Conservation (phyloP, 2,113 vertebrate species). For the Sander lucioperca region DNA sequence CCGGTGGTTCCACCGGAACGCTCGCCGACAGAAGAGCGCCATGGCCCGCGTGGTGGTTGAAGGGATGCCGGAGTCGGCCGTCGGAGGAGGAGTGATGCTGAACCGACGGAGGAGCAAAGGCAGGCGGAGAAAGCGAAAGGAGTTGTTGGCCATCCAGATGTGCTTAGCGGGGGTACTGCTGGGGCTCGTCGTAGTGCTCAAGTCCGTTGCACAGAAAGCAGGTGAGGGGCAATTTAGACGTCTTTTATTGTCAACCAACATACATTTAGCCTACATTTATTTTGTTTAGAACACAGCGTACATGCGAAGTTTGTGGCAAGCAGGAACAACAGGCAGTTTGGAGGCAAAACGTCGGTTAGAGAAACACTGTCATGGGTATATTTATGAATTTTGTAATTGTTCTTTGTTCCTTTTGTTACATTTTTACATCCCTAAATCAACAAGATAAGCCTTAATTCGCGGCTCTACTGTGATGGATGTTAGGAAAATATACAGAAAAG, state of each 20-base stretch:
- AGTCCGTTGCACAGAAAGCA: slow-evolving; percentile 54
- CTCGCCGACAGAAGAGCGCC: slow-evolving; percentile 50
- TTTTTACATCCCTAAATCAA: not conserved
- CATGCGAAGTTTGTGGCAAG: slow-evolving; percentile 18
- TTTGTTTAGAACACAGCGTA: not conserved
- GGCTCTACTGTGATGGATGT: not conserved
- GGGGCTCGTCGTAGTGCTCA: slow-evolving; percentile 60
- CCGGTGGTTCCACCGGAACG: slow-evolving; percentile 51
- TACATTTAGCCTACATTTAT: not conserved
- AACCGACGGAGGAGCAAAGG: slow-evolving; percentile 69
- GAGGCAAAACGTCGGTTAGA: not conserved
- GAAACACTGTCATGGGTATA: not conserved
- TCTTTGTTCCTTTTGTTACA: not conserved
- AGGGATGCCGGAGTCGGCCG: slow-evolving; percentile 62
- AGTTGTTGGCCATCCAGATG: slow-evolving; percentile 75
- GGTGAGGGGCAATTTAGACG: slow-evolving; percentile 57
- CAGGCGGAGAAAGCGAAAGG: slow-evolving; percentile 76
- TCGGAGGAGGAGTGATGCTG: slow-evolving; percentile 64
- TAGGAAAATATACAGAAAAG: not conserved
- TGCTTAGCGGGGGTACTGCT: slow-evolving; percentile 69
- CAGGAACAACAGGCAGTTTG: slow-evolving; percentile 25
- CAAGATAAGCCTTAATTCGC: not conserved
- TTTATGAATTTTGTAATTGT: fast-evolving
- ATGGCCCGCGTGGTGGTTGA: slow-evolving; percentile 71
- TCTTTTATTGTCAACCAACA: not conserved